These are phyloP conservation scores for Drosophila bocki DNA, from an alignment of 1,140 invertebrate genomes.

Conservation along the genomic window DNA sequence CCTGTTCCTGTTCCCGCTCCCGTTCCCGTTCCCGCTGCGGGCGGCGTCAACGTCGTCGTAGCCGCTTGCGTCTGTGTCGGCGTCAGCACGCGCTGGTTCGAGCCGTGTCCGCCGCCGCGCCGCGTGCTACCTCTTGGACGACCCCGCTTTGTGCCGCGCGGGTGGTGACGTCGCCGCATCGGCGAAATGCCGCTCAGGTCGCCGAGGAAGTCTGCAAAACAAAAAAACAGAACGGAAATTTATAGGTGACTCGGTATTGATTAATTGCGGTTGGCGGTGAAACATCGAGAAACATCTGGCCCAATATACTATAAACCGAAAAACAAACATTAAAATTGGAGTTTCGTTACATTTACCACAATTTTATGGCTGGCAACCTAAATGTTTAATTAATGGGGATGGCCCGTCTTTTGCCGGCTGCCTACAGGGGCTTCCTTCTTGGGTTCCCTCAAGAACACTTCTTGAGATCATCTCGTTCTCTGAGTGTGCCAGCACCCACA, in stretches of 20 bases:
- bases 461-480: background rate
- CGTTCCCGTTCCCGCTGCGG: constrained; percentile 26
- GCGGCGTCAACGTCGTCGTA: constrained; percentile 11
- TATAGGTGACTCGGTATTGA: constrained; percentile 68
- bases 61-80: constrained; percentile 45
- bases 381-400: constrained; percentile 36
- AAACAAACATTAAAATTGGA: constrained; percentile 39
- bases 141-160: constrained; percentile 88
- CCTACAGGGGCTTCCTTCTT: constrained; percentile 8
- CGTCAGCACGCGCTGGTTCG: constrained; percentile 67
- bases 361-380: constrained; percentile 67
- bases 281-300: constrained; percentile 62
- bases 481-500: constrained; percentile 26
- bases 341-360: constrained; percentile 59
- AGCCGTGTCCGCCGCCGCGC: constrained; percentile 79
- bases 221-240: constrained; percentile 42
- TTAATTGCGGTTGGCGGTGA: constrained; percentile 64
- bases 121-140: constrained; percentile 89
- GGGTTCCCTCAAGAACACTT: constrained; percentile 5
- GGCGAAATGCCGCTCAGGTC: constrained; percentile 73
- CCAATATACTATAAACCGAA: constrained; percentile 34
- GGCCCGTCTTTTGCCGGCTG: constrained; percentile 15
- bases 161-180: constrained; percentile 86
- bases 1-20: constrained; percentile 31
- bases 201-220: constrained; percentile 73